Evolutionary conservation across 2,113 vertebrate genomes (phyloP), one percentile per base, ranked within the genome.

Genomic region (Nanorana parkeri): DNA sequence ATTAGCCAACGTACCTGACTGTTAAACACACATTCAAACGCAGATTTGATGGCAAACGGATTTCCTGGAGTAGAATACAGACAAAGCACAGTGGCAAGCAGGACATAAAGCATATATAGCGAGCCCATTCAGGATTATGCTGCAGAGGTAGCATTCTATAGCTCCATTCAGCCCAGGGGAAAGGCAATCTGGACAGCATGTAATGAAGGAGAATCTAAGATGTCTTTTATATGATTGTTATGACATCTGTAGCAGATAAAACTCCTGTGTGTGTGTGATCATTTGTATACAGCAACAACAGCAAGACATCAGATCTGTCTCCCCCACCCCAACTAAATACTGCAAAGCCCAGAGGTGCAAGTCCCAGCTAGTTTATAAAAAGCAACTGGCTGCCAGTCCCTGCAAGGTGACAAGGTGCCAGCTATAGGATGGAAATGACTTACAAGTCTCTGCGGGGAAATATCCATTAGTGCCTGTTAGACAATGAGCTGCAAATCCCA

Each of bases 91-190:
- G 16, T n/a, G n/a, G n/a, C n/a, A n/a, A n/a, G n/a, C n/a, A n/a
- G n/a, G n/a, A n/a, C n/a, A n/a, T n/a, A n/a, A n/a, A n/a, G n/a
- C n/a, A n/a, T n/a, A 60, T 10, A 47, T 15, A 47, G 41, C 6
- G 13, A 47, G 41, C 41, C 69, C 51, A 73, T 73, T 29, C 69
- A 56, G 15, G 52, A 32, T 52, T 55, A 56, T 73, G 69, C 69
- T 29, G 69, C 69, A 73, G 51, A 20, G n/a, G 16, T 47, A 47
- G 41, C 41, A 47, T 47, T 47, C 1, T 47, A 47, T 47, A 47
- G 41, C 41, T 10, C 6, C 41, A 47, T 6, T 36, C 29, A 36
- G 11, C 32, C 29, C 32, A 32, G n/a, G 65, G 17, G 29, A 26
- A 3, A 26, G 61, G 29, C 17, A 8, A 26, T 26, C 3, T 6